Percentiles rank a stretch among this genome's conserved stretches.
Evolutionary conservation across 2,888 invertebrate species (phyloP).

Genomic region (Eristalis tenax): DNA sequence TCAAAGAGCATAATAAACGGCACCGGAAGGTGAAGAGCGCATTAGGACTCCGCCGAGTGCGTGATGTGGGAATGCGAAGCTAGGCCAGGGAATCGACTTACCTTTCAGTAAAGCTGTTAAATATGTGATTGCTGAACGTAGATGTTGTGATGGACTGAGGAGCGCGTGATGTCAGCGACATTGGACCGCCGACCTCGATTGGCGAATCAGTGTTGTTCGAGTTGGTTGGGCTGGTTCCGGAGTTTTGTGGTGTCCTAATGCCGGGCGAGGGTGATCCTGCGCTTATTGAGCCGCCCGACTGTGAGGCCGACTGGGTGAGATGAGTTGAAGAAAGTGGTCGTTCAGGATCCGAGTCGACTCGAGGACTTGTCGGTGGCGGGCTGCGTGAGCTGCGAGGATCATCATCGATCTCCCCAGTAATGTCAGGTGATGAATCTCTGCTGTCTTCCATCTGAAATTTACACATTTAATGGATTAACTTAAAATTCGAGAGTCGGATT

Average conservation of each 20-base stretch:
- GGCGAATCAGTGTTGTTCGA: slow-evolving; percentile 84
- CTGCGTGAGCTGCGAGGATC: slow-evolving; percentile 79
- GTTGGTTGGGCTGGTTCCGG: slow-evolving; percentile 83
- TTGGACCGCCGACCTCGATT: slow-evolving; percentile 82
- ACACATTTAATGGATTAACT: background rate
- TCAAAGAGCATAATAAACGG: slow-evolving; percentile 73
- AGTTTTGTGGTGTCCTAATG: slow-evolving; percentile 79
- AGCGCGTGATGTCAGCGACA: slow-evolving; percentile 78
- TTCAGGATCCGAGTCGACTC: slow-evolving; percentile 80
- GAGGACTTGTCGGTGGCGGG: slow-evolving; percentile 79
- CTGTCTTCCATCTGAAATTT: slow-evolving; percentile 79
- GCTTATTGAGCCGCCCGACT: slow-evolving; percentile 83
- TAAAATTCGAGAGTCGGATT: background rate
- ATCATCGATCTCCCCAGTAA: slow-evolving; percentile 81
- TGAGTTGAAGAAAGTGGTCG: slow-evolving; percentile 80
- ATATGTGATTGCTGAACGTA: slow-evolving; percentile 86
- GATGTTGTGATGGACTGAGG: slow-evolving; percentile 82
- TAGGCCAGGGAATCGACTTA: slow-evolving; percentile 77
- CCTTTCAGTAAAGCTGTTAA: slow-evolving; percentile 84
- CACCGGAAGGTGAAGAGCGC: slow-evolving; percentile 66
- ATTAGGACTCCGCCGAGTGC: slow-evolving; percentile 39
- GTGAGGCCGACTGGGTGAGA: slow-evolving; percentile 80
- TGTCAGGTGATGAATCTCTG: slow-evolving; percentile 81
- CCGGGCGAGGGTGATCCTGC: slow-evolving; percentile 81
- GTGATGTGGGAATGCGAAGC: background rate